Conservation (phyloP, 2,113 vertebrate genomes). For the Axis porcinus region DNA sequence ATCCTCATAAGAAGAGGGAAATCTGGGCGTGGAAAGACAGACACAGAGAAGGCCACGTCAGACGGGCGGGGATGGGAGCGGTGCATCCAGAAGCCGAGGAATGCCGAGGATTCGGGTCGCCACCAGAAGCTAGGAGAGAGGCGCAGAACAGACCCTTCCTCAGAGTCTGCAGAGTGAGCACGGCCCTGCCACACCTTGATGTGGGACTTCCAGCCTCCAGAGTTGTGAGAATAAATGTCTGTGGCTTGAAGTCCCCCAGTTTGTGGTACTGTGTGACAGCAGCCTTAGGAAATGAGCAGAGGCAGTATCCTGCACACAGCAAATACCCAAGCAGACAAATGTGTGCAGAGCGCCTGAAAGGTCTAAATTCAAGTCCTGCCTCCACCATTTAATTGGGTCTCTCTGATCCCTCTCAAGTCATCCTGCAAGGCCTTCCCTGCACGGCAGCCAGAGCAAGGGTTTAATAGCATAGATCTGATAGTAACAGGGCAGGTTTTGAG, state of each 20-base stretch:
- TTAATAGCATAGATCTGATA: not conserved
- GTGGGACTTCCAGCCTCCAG: not conserved
- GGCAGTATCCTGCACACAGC: too few species aligned
- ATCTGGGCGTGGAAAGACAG: not conserved
- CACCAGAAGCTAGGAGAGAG: not conserved
- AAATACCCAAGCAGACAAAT: not conserved
- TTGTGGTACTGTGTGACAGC: not conserved
- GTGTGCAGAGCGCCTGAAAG: rapidly evolving
- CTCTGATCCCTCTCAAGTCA: not conserved
- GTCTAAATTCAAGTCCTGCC: not conserved
- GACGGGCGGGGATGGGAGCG: not conserved
- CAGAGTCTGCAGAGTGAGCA: not conserved
- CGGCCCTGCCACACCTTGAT: not conserved
- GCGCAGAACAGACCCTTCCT: not conserved
- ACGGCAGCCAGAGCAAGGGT: rapidly evolving
- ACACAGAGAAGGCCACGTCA: too few species aligned
- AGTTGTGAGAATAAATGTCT: not conserved
- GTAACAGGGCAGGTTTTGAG: not conserved
- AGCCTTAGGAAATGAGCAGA: not conserved
- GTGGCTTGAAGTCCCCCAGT: not conserved
- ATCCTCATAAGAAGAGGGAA: not conserved
- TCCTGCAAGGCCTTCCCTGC: not conserved
- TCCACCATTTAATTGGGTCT: not conserved
- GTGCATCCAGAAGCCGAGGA: not conserved
- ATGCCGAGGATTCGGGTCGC: rapidly evolving